These are phyloP conservation scores for Dynastes grantii DNA, from an alignment of 2,888 invertebrate species.

Conservation along the genomic window DNA sequence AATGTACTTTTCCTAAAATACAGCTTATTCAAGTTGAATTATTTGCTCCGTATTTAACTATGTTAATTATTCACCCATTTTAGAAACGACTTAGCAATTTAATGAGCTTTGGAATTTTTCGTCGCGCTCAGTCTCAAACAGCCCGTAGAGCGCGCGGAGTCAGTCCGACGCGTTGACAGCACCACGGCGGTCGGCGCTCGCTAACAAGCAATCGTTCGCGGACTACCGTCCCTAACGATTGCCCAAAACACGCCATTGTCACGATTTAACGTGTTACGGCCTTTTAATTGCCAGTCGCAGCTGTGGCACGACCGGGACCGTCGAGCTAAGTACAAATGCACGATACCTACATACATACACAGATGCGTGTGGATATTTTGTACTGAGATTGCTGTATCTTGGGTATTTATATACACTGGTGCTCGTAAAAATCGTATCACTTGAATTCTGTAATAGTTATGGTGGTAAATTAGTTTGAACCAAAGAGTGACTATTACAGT, in stretches of 20 bases:
- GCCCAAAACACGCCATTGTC: conserved; percentile 58
- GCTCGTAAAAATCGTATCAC: too few relatives aligned
- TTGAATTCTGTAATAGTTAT: background rate
- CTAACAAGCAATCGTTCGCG: conserved; percentile 36
- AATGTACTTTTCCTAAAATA: too few relatives aligned
- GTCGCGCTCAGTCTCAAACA: background rate
- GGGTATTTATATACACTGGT: background rate
- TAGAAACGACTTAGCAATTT: conserved; percentile 3
- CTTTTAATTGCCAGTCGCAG: conserved; percentile 55
- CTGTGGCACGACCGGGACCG: conserved; percentile 19
- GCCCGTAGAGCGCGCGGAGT: background rate
- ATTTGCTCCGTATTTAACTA: too few relatives aligned
- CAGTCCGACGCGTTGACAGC: conserved; percentile 25
- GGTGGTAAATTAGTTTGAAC: too few relatives aligned
- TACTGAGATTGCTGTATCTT: too few relatives aligned
- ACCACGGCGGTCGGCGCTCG: conserved; percentile 44
- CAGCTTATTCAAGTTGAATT: too few relatives aligned
- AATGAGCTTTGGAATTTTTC: conserved; percentile 4
- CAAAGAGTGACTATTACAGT: background rate
- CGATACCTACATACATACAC: too few relatives aligned
- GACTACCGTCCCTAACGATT: conserved; percentile 54
- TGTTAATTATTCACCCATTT: conserved; percentile 13
- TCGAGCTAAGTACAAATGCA: background rate
- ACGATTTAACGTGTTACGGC: conserved; percentile 52
- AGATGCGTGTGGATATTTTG: too few relatives aligned